These are phyloP conservation scores for Lampris incognitus DNA, from an alignment of 2,113 vertebrate genomes.

Conservation along the genomic window DNA sequence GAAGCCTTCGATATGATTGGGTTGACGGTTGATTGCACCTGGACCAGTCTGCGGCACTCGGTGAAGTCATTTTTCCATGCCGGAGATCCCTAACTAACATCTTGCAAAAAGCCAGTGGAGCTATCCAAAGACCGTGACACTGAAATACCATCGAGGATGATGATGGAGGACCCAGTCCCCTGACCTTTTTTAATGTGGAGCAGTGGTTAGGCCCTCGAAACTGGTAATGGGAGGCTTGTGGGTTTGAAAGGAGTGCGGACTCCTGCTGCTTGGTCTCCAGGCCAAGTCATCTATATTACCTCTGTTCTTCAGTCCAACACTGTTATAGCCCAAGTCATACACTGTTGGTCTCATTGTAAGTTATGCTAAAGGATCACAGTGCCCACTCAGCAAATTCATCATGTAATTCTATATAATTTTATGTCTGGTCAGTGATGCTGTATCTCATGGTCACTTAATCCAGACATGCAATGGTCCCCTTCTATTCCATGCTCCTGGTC, in stretches of 20 bases:
- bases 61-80: constrained; percentile 68
- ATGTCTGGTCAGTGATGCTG: constrained; percentile 37
- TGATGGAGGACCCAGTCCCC: constrained; percentile 24
- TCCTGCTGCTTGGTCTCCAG: constrained; percentile 38
- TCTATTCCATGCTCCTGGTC: constrained; percentile 5
- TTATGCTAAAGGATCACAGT: constrained; percentile 39
- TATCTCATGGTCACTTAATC: constrained; percentile 25
- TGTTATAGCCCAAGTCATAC: constrained; percentile 23
- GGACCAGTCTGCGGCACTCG: constrained; percentile 41
- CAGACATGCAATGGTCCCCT: not conserved
- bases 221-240: constrained; percentile 51
- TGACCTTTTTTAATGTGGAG: constrained; percentile 58
- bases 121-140: constrained; percentile 46
- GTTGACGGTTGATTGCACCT: constrained; percentile 58
- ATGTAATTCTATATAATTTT: constrained; percentile 48
- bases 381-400: constrained; percentile 49
- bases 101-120: constrained; percentile 47
- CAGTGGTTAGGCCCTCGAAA: constrained; percentile 44
- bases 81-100: constrained; percentile 45
- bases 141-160: constrained; percentile 50
- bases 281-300: constrained; percentile 29
- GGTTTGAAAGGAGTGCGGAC: constrained; percentile 43
- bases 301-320: constrained; percentile 16
- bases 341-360: constrained; percentile 40
- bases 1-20: constrained; percentile 53